Evolutionary conservation across 1,140 invertebrate genomes (phyloP), one percentile per base, ranked within the genome.

Genomic region (Ctenoplectra terminalis): DNA sequence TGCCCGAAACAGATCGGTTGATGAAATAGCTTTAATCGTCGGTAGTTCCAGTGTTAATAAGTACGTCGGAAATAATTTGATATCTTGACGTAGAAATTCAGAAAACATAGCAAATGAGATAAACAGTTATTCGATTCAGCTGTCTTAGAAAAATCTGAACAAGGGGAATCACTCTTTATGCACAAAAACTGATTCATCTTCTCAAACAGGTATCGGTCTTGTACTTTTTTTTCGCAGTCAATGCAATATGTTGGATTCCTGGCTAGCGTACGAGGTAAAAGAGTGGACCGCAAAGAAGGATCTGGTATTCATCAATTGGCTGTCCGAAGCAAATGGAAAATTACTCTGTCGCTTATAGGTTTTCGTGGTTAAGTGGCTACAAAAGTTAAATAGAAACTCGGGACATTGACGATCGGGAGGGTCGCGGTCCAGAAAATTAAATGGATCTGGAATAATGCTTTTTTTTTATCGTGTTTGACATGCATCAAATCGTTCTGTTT

Each of bases 311-410:
- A 72, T 77, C 75, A 69, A 61, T 67, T 37, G 43, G 13, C 63
- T 67, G 70, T 82, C 63, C 63, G 48, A n/a, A 34, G 37, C 40
- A 76, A 82, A 52, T 43, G 37, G 56, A 71, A 71, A 85, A 75
- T 82, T 85, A 64, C 26, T 60, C 52, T 63, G 58, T 58, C 52
- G 34, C 7, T 74, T 78, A 85, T 63, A 58, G 26, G 69, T 64
- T 71, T 74, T 34, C 61, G 63, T 15, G 79, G 60, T 85, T 64
- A 82, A 71, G 43, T 29, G 58, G 70, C 52, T 72, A 26, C 54
- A 23, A 40, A 43, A 34, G 46, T 77, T 78, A 82, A 82, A 82
- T 78, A 70, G 74, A 78, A 85, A 58, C 34, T 43, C 26, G 50
- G 34, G 29, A 66, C 34, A 31, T 70, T 26, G 56, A 34, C 9